Percentiles rank a stretch among this genome's conserved stretches.
Evolutionary conservation across 2,888 invertebrate species (phyloP).

Genomic region (Tanypteryx hageni): DNA sequence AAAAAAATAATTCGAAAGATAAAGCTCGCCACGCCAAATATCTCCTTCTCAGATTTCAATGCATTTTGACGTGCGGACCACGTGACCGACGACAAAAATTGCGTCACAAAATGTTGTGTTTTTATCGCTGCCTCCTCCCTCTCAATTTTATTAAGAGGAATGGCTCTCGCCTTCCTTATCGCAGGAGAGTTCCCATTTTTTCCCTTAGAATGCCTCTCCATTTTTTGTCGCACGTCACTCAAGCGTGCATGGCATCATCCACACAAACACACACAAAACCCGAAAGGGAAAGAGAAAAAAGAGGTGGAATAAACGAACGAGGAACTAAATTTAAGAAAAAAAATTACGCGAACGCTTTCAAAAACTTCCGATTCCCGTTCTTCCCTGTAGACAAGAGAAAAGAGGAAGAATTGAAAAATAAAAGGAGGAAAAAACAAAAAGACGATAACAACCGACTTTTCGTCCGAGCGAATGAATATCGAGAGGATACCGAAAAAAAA

Average conservation of each 20-base stretch:
- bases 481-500: neutral
- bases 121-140: neutral
- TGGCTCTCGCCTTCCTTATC: neutral
- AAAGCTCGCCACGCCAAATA: neutral
- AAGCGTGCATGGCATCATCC: neutral
- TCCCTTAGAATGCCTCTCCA: neutral
- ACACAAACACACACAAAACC: neutral
- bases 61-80: conserved; percentile 1
- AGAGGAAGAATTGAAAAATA: neutral
- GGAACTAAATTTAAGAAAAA: no score
- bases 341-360: no score
- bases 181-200: neutral
- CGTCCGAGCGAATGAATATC: neutral
- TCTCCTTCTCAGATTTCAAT: conserved; percentile 28
- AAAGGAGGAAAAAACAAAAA: neutral
- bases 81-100: conserved; percentile 15
- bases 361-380: no score
- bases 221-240: neutral
- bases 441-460: neutral
- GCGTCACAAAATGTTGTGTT: neutral
- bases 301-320: no score
- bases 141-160: conserved; percentile 32
- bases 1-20: neutral
- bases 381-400: no score
- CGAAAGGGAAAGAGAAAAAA: no score